Base-by-base conservation (phyloP, 2,113 vertebrate genomes). In the Hypomesus transpacificus region DNA sequence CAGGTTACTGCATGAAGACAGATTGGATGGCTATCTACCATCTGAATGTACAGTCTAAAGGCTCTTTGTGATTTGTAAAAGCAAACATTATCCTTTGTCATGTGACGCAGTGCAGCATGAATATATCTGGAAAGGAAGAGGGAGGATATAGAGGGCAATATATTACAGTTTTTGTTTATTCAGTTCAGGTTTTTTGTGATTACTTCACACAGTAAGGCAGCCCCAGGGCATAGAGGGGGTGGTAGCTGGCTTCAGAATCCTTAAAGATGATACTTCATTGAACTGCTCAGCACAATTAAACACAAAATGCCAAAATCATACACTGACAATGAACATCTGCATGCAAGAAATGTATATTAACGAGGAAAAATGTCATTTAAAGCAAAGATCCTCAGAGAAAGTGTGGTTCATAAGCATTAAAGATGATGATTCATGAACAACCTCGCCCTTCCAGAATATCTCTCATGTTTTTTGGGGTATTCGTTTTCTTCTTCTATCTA, bases 71-170 rank as follows among this genome's bases (percentile, higher is more conserved):
- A 22, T 17, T 26, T 34, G 20, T 39, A 21, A 31, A 61, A 75
- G 26, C 14, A 54, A 67, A 58, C 24, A 69, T 50, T 56, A 75
- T 34, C 59, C 73, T 62, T 26, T 68, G 51, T 20, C 17, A 69
- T 60, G 59, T 54, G 51, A 56, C 7, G 53, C 4, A 51, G 54
- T 31, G 18, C n/a, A 59, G 20, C 16, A 59, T 34, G 39, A 69
- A 52, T 69, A 60, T 34, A 22, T 69, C 50, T 59, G n/a, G 50
- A 39, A 68, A 22, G 46, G 58, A 69, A 28, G 13, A 20, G 56
- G 58, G 34, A 58, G 34, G 51, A 26, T 18, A 16, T 28, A 8
- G 14, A 54, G 39, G 39, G 2, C 9, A 46, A 46, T 46, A 46
- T 11, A 46, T 46, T 46, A 34, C 31, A 34, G 4, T 34, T 34